Base-by-base conservation (phyloP, 1,140 invertebrate genomes). In the Archivesica marissinica region DNA sequence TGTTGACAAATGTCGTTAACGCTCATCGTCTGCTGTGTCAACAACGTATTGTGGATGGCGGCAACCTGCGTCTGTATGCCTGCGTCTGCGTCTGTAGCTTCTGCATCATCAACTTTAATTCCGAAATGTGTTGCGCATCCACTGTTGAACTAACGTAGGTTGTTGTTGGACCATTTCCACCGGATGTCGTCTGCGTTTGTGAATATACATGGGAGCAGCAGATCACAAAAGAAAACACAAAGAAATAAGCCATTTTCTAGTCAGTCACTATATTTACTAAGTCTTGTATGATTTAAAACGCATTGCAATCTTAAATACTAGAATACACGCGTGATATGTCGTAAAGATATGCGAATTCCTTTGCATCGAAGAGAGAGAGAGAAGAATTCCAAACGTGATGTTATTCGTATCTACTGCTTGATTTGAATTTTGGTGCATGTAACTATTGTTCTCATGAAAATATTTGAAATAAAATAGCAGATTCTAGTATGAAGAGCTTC, bases 21-120 rank as follows among this genome's bases (percentile, higher is more conserved):
- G 66, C 76, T 79, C 76, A 79, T 79, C 30, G 76, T 79, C 76
- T 79, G 76, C 35, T 79, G 76, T n/a, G 52, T 79, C 0, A 79
- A n/a, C 15, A 79, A 33, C n/a, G 76, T 79, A 38, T 38, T 79
- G 23, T 79, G 76, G 7, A 79, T 64, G 38, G 76, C 76, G 20
- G 54, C 7, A 61, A 79, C 47, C 41, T 79, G 59, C 13, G 66
- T n/a, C 23, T 41, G 35, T 15, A 70, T 1, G 39, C 38, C 66
- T 41, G 35, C 35, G 35, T 70, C 66, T 70, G 66, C 54, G 44
- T 52, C 7, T 52, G 72, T 39, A 75, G 25, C 44, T 44, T 75
- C 28, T 75, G 72, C 72, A 75, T 3, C 72, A 54, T 75, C n/a
- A 47, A 35, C 44, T 47, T 75, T n/a, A 75, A 39, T 13, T 54